Evolutionary conservation across 2,113 vertebrate genomes (phyloP).

Genomic region (Pitta sordida): DNA sequence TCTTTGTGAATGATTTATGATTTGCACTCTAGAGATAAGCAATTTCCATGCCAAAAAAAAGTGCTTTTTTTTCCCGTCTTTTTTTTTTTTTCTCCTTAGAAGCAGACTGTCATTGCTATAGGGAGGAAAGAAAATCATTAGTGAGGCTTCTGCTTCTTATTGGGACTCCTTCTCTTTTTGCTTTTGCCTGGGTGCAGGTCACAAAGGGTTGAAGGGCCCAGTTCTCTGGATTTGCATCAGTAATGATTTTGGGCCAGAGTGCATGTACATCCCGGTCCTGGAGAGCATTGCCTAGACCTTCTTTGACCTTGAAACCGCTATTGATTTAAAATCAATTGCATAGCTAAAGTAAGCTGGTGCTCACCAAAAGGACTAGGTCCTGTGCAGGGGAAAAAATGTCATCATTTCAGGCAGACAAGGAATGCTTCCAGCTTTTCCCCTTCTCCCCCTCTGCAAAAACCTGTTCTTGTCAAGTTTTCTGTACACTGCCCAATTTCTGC

Average conservation of each 20-base stretch:
- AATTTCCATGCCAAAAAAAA: conserved; percentile 61
- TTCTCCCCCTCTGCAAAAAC: background rate
- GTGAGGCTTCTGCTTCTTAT: background rate
- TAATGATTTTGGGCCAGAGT: background rate
- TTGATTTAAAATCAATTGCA: background rate
- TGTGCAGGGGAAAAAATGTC: background rate
- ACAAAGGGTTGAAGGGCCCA: background rate
- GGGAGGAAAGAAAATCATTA: background rate
- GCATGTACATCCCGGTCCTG: background rate
- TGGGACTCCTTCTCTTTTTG: background rate
- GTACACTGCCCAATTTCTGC: background rate
- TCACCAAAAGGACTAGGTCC: background rate
- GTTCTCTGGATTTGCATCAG: background rate
- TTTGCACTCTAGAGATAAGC: conserved; percentile 66
- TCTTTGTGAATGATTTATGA: conserved; percentile 71
- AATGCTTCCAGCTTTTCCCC: background rate
- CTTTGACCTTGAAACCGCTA: conserved; percentile 11
- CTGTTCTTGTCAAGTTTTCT: background rate
- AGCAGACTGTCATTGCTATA: background rate
- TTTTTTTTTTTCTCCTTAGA: background rate
- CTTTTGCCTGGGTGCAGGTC: background rate
- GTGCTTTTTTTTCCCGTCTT: background rate
- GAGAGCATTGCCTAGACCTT: background rate
- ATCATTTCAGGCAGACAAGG: background rate
- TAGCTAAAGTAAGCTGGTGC: background rate